Evolutionary conservation across 2,888 invertebrate genomes (phyloP), one percentile per base, ranked within the genome.

Genomic region (Biston betularia): DNA sequence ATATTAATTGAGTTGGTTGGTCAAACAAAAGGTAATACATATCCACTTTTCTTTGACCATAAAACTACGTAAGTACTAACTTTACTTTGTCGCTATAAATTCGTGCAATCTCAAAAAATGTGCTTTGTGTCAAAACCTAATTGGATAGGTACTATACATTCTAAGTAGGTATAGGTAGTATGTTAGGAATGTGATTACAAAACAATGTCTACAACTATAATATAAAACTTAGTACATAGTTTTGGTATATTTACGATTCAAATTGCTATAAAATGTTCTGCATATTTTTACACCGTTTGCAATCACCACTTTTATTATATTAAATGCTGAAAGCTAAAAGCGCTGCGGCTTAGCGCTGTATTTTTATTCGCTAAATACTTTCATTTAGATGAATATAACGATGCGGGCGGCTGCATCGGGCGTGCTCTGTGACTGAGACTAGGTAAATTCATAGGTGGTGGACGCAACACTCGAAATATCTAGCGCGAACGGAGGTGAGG

Each of bases 381-480:
- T 66, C 56, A 61, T 48, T 61, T 63, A 68, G 65, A 74, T 73
- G 79, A 81, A 83, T 83, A 83, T 81, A 82, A 78, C 88, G 85
- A 86, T 87, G 86, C 90, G 87, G 85, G 84, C 89, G 89, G 83
- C 87, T 92, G 89, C 88, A 89, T 85, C 88, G 88, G 83, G 79
- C 84, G 86, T 86, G 81, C 82, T 81, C 81, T 88, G 84, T 88
- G 88, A 89, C 92, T 89, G 89, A 90, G 89, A 85, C 89, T 90
- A 89, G 89, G 87, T 88, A 90, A 89, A 88, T 88, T 90, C 89
- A 90, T 90, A 92, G 92, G 89, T 91, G 90, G 88, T 89, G 85
- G 89, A 87, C 88, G 88, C 87, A 89, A 85, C 90, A 91, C 93
- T 93, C 88, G 93, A 94, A 88, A 94, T 92, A 91, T 94, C 94